Evolutionary conservation across 2,113 vertebrate genomes (phyloP), one percentile per base, ranked within the genome.

Genomic region (Ahaetulla prasina): DNA sequence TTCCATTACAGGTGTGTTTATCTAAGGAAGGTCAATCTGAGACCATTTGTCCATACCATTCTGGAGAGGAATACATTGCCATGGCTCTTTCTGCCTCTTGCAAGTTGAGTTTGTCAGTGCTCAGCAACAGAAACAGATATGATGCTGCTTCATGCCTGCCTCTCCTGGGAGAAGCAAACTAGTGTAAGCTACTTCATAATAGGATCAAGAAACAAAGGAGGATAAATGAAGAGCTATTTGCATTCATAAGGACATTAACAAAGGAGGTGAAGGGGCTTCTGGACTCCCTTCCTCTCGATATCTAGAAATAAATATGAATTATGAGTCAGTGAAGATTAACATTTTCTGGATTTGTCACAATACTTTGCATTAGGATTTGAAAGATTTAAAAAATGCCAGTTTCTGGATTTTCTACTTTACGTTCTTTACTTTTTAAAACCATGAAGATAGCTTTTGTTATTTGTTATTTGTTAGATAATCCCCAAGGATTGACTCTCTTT

Each of bases 221-320:
- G 96, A 94, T 97, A 97, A 98, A 97, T 97, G 97, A 98, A 98
- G 98, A 97, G 97, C 97, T 98, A 98, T 98, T 98, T 97, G 97
- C 96, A 97, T 97, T 98, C 97, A 98, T 98, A 97, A 97, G 98
- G 97, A 98, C 95, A 96, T 97, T 98, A 97, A 97, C 97, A 97
- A 98, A 97, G 96, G 97, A 97, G 98, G 97, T 96, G 97, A 96
- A 97, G 96, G 95, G 94, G 95, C 97, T 95, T 96, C 94, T 74
- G 85, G 91, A 45, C 35, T 93, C 93, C 95, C 91, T 94, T 93
- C 87, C 93, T 95, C 95, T 94, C 95, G 94, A 92, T 94, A 93
- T 53, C 52, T 53, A 53, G 88, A 94, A 92, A 55, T 12, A 91
- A 94, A 94, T 95, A 86, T 91, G 74, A 87, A 95, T 94, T 94